Evolutionary conservation across 1,140 invertebrate species (phyloP), one percentile per base, ranked within the genome.

Genomic region (Thaumetopoea pityocampa): DNA sequence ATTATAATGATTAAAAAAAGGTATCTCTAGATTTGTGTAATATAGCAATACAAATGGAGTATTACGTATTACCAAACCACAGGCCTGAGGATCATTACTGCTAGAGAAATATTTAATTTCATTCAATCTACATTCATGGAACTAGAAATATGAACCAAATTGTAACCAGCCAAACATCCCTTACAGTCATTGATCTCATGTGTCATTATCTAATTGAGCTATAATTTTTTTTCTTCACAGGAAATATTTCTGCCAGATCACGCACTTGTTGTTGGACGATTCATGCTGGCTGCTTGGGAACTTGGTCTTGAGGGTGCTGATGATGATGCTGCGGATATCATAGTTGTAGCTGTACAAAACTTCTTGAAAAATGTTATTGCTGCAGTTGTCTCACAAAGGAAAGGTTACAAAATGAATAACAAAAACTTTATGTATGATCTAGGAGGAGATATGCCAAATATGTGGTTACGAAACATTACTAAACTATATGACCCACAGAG

Each of bases 271-370:
- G 87, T 93, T 38, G 93, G 93, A 0, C 86, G 94, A 42, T 88
- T 95, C 46, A 87, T 94, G 80, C 86, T 95, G 3, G 91, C 91
- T 23, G 92, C 93, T 9, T 95, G 93, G 93, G 94, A 95, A 56
- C 88, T 89, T 24, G 93, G 93, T 3, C 86, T 96, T 16, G 90
- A 93, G 44, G 92, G 91, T 14, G 92, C 93, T 17, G 91, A 93
- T 47, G 92, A 94, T 59, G 89, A 88, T 52, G 92, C 92, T 7
- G 91, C 92, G 1, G 89, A 91, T 43, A 86, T 94, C 5, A 87
- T 95, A 15, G 90, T 93, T 22, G 88, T 89, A 26, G 92, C 93
- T 11, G 89, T 93, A 3, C 73, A 87, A 62, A 84, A 90, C 46
- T 91, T 93, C 58, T 79, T 94, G 2, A 94, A 94, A 62, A 92